Evolutionary conservation across 1,140 invertebrate species (phyloP).

Genomic region (Ectropis grisescens): DNA sequence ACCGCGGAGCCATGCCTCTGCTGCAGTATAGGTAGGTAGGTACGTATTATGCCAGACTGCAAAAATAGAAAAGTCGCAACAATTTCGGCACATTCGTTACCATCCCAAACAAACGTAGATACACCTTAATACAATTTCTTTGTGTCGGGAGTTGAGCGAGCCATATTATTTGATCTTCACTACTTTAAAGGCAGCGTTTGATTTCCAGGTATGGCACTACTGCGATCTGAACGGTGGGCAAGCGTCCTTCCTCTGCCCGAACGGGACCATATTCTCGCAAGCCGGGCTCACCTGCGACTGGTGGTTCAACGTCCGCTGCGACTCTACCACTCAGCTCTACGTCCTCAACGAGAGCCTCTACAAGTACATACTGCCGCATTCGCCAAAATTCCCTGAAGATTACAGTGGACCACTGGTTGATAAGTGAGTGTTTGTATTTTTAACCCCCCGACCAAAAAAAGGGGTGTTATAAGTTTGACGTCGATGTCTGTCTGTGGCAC

Average conservation of each 20-base stretch:
- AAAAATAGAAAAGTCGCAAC: too few species aligned
- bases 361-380: conserved; percentile 87
- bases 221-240: conserved; percentile 93
- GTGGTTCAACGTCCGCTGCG: conserved; percentile 93
- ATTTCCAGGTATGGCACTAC: conserved; percentile 86
- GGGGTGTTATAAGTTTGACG: conserved; percentile 85
- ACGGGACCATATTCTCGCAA: conserved; percentile 93
- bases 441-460: conserved; percentile 85
- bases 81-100: too few species aligned
- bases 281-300: conserved; percentile 88
- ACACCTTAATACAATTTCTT: too few species aligned
- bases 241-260: conserved; percentile 91
- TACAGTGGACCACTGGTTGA: conserved; percentile 88
- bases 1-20: too few species aligned
- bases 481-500: too few species aligned
- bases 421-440: conserved; percentile 77
- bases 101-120: too few species aligned
- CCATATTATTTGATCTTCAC: too few species aligned
- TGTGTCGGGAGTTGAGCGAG: too few species aligned
- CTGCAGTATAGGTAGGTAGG: too few species aligned
- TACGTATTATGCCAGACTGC: too few species aligned
- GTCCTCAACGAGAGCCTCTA: conserved; percentile 90
- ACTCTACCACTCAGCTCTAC: conserved; percentile 85
- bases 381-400: conserved; percentile 89
- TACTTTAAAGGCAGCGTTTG: too few species aligned